Conservation (phyloP, 2,888 invertebrate species). For the Cosmopolites sordidus region DNA sequence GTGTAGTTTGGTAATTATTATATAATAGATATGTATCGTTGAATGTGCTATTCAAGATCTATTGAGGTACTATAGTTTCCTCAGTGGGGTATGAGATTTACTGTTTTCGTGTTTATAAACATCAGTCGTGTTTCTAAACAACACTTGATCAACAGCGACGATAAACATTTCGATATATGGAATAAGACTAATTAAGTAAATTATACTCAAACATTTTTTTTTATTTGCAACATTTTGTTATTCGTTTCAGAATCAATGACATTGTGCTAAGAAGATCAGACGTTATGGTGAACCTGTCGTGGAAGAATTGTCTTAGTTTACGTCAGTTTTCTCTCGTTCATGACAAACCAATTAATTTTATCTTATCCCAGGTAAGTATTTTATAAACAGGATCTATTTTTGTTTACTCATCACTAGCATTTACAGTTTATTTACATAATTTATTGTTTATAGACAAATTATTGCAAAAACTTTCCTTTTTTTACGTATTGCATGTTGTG, state of each 20-base stretch:
- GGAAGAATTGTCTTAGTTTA: slow-evolving; percentile 39
- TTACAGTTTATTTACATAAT: background rate
- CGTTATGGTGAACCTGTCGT: slow-evolving; percentile 31
- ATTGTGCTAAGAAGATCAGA: slow-evolving; percentile 3
- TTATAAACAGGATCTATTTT: background rate
- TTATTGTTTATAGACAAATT: no score
- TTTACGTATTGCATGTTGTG: no score
- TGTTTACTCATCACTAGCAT: no score
- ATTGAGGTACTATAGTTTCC: background rate
- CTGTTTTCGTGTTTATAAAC: background rate
- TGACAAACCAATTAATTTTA: slow-evolving; percentile 38
- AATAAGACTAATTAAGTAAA: no score
- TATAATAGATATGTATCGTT: background rate
- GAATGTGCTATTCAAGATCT: no score
- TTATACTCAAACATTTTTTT: background rate
- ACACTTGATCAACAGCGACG: no score
- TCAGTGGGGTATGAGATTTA: background rate
- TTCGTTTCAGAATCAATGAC: slow-evolving; percentile 7
- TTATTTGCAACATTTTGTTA: background rate
- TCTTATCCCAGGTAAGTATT: slow-evolving; percentile 41
- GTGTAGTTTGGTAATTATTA: slow-evolving; percentile 1
- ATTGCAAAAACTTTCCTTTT: no score
- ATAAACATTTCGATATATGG: no score
- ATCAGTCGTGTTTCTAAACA: background rate
- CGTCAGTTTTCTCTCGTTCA: slow-evolving; percentile 37